Percentiles rank a stretch among this genome's conserved stretches.
Conservation (phyloP, 2,888 invertebrate genomes). For the Pristionchus maxplancki region DNA sequence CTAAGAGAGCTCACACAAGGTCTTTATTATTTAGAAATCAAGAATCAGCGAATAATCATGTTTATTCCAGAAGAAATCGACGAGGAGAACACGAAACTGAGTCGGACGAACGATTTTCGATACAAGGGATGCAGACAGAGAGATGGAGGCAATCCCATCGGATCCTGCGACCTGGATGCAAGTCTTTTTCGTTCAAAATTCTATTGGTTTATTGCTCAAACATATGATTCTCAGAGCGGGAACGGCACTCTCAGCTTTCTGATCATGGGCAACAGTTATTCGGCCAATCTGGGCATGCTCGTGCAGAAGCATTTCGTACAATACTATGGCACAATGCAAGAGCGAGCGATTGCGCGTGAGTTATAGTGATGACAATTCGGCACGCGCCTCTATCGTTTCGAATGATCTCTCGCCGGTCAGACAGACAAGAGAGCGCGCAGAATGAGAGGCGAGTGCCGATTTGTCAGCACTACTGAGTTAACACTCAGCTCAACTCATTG, state of each 20-base stretch:
- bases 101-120: background rate
- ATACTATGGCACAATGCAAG: background rate
- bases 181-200: background rate
- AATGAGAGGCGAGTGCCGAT: no score
- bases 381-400: no score
- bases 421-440: no score
- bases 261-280: slow-evolving; percentile 16
- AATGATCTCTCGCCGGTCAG: no score
- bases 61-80: background rate
- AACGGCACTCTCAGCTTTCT: background rate
- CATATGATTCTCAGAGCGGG: background rate
- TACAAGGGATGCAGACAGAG: background rate
- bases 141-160: background rate
- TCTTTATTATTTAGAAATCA: background rate
- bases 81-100: background rate
- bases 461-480: no score
- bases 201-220: background rate
- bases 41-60: background rate
- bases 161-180: background rate
- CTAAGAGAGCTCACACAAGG: background rate
- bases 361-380: background rate
- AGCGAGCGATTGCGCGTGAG: background rate
- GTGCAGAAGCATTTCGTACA: background rate
- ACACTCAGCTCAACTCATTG: no score
- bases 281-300: background rate